Evolutionary conservation across 2,113 vertebrate species (phyloP).

Genomic region (Physeter macrocephalus): DNA sequence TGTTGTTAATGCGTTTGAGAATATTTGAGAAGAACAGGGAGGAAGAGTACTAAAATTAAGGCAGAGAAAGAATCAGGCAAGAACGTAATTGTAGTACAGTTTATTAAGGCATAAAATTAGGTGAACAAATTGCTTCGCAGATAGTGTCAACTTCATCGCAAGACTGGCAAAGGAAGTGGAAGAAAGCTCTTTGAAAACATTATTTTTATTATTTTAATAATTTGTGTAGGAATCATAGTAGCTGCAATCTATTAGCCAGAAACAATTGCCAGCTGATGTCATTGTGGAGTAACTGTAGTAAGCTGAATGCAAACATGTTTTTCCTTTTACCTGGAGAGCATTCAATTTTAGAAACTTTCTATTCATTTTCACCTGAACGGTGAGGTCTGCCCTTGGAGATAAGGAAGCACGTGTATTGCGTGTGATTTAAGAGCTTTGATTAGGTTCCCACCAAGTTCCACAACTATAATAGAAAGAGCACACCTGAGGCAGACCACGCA

Average conservation of each 20-base stretch:
- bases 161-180: constrained; percentile 62
- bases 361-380: constrained; percentile 37
- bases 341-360: constrained; percentile 64
- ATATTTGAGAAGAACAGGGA: neutral
- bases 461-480: neutral
- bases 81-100: constrained; percentile 59
- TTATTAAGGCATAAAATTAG: constrained; percentile 65
- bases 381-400: constrained; percentile 51
- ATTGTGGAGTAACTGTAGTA: constrained; percentile 43
- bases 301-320: constrained; percentile 58
- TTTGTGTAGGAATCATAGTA: constrained; percentile 66
- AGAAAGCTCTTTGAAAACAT: constrained; percentile 59
- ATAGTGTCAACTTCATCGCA: constrained; percentile 46
- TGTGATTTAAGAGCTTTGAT: constrained; percentile 38
- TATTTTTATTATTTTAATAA: constrained; percentile 76
- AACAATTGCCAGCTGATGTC: constrained; percentile 73
- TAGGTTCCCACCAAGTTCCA: constrained; percentile 22
- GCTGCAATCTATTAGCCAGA: constrained; percentile 66
- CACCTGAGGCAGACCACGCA: constrained; percentile 15
- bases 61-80: constrained; percentile 11
- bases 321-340: constrained; percentile 63
- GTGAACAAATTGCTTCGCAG: constrained; percentile 64
- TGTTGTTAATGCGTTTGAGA: constrained; percentile 35
- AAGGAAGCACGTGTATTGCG: constrained; percentile 44
- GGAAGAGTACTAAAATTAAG: neutral